Conservation (phyloP, 2,113 vertebrate species). For the Lynx canadensis region DNA sequence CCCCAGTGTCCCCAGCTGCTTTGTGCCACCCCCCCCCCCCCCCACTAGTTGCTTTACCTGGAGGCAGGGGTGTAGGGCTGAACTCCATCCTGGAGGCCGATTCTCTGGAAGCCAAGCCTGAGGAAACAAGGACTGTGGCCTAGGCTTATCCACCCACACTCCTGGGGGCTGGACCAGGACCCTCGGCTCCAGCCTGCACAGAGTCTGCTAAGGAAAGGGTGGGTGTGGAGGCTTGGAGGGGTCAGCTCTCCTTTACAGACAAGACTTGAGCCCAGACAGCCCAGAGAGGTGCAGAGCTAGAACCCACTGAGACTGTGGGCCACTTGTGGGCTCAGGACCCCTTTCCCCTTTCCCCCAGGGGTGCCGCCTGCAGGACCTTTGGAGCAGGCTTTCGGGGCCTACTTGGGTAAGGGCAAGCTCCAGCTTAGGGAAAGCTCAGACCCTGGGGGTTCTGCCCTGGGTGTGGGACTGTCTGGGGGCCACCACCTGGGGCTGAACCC, state of each 20-base stretch:
- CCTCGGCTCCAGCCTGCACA: neutral
- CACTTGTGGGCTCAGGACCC: neutral
- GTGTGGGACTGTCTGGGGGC: neutral
- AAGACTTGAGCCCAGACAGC: neutral
- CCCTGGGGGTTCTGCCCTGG: neutral
- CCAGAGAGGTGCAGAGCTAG: neutral
- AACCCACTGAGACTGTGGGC: neutral
- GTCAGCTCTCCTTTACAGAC: neutral
- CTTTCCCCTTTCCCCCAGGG: neutral
- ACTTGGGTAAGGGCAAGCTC: neutral
- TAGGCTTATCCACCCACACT: neutral
- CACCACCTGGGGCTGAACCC: neutral
- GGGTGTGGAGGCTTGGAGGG: neutral
- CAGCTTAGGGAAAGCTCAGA: neutral
- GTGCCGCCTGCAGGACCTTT: neutral
- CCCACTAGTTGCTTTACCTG: neutral
- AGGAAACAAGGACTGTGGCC: neutral
- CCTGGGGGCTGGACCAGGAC: neutral
- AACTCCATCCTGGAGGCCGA: neutral
- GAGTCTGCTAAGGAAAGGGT: neutral
- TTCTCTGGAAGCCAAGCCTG: neutral
- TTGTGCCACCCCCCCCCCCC: rapidly evolving
- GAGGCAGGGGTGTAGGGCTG: neutral
- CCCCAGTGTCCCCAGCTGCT: neutral
- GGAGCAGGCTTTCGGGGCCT: neutral